Evolutionary conservation across 2,888 invertebrate genomes (phyloP), one percentile per base, ranked within the genome.

Genomic region (Noctua comes): DNA sequence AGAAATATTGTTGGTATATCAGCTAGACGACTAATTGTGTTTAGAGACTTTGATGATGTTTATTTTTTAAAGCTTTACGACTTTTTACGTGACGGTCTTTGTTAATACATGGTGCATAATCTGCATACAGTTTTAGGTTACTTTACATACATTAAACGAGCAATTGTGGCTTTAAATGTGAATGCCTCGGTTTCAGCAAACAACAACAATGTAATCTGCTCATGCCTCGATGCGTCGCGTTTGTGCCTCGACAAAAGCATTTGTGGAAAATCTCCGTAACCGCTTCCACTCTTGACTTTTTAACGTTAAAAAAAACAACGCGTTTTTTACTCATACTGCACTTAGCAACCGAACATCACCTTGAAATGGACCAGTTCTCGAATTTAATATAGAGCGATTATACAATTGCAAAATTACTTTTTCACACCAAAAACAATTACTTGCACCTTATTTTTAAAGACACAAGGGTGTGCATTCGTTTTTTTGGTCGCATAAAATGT

Each of bases 301-400:
- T n/a, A 74, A 66, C 48, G 2, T 24, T 24, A 77, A 88, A 88
- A 84, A 88, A 79, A 82, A 69, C 66, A 72, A 73, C 70, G 5
- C 5, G 51, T 79, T 84, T 86, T 85, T 82, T 73, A 81, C 81
- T 82, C 85, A 79, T 80, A 88, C 80, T 70, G 85, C 87, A 84
- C 89, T 89, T 88, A 74, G 88, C 88, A 93, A 92, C 91, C 74
- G 79, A 83, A 80, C 76, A 84, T 90, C 85, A 90, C 94, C 94
- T 94, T 94, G 93, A 90, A 91, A 93, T 90, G 88, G 91, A 91
- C 89, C 88, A 88, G 90, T 90, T 87, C 59, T 84, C 87, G 80
- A 91, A 92, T 92, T 92, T 92, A 91, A 93, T 93, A 90, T 91
- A 88, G 90, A 91, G 90, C 93, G 92, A 93, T 93, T 93, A 92